Conservation (phyloP, 2,888 invertebrate species). For the Hanleya hanleyi region DNA sequence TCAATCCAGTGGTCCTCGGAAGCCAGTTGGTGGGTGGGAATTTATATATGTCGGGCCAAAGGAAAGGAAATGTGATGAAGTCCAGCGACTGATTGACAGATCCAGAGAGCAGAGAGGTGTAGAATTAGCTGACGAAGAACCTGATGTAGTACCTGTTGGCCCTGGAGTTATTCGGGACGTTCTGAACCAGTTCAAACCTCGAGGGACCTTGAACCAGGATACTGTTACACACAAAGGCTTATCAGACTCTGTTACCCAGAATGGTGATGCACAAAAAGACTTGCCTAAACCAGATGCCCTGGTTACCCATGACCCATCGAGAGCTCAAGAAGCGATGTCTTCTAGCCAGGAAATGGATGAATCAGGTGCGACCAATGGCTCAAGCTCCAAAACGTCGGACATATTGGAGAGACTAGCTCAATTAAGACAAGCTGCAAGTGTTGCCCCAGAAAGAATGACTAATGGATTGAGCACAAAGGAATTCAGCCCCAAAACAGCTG, state of each 20-base stretch:
- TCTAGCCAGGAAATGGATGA: too few species aligned
- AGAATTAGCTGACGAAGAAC: background rate
- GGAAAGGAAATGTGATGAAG: background rate
- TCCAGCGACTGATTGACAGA: background rate
- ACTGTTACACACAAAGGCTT: background rate
- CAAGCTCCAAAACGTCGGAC: background rate
- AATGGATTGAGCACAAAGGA: background rate
- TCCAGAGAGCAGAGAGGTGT: background rate
- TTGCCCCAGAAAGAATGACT: too few species aligned
- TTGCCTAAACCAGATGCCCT: too few species aligned
- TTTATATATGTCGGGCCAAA: constrained; percentile 4
- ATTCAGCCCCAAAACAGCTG: background rate
- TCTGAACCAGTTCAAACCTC: background rate
- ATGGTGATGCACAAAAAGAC: background rate
- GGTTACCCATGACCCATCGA: too few species aligned
- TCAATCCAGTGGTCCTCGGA: background rate
- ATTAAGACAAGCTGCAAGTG: background rate
- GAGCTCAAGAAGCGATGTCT: too few species aligned
- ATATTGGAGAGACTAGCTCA: background rate
- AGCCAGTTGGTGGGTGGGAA: constrained; percentile 2
- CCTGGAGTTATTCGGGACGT: background rate
- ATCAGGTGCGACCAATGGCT: too few species aligned
- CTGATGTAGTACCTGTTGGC: background rate
- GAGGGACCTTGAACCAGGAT: background rate
- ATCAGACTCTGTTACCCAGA: background rate